Percentiles rank a stretch among this genome's conserved stretches.
These are phyloP conservation scores for Oscheius sp. DNA, from an alignment of 2,888 invertebrate species.

Conservation along the genomic window DNA sequence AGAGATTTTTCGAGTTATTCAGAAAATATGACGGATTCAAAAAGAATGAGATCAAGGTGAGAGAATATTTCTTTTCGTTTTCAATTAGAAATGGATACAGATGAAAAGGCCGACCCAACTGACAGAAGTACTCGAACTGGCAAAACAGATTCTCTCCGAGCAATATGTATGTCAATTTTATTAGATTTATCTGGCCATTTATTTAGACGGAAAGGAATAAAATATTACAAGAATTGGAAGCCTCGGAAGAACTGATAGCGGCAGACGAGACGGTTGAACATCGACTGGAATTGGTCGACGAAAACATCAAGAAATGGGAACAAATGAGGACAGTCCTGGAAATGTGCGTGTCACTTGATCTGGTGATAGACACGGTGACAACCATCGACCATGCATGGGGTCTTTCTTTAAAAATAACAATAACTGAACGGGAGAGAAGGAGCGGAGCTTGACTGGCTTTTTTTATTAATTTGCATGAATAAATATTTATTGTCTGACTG, in stretches of 20 bases:
- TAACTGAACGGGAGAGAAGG: not conserved
- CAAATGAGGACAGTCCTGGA: conserved; percentile 98
- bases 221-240: conserved; percentile 47
- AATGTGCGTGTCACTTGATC: conserved; percentile 80
- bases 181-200: too few species aligned
- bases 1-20: conserved; percentile 89
- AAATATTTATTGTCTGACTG: conserved; percentile 17
- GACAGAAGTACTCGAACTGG: conserved; percentile 96
- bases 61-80: not conserved
- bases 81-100: conserved; percentile 21
- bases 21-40: conserved; percentile 95
- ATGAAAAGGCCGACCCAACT: conserved; percentile 95
- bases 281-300: conserved; percentile 80
- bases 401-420: not conserved
- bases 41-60: conserved; percentile 89
- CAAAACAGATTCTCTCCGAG: conserved; percentile 81
- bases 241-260: conserved; percentile 39
- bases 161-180: conserved; percentile 59
- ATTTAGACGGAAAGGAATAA: conserved; percentile 51
- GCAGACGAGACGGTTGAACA: conserved; percentile 46
- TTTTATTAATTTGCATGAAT: conserved; percentile 17
- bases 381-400: not conserved
- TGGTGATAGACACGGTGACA: conserved; percentile 20
- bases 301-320: conserved; percentile 82
- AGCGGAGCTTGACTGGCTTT: not conserved